Evolutionary conservation across 1,140 invertebrate species (phyloP).

Genomic region (Eurosta solidaginis): DNA sequence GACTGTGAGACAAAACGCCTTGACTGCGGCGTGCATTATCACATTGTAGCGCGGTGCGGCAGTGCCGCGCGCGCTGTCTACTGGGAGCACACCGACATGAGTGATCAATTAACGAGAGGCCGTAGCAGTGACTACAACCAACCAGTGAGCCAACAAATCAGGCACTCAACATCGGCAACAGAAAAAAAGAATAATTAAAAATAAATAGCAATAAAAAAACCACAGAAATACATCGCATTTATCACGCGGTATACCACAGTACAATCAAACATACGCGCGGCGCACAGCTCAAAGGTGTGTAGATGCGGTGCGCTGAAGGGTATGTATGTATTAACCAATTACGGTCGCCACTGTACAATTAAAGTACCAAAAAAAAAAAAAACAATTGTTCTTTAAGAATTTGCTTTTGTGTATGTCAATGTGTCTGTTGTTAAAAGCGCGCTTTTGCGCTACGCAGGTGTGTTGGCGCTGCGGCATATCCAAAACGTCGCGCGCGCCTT

Average conservation of each 20-base stretch:
- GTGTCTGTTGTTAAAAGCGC: too few species aligned
- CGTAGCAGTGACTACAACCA: neutral
- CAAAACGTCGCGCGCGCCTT: too few species aligned
- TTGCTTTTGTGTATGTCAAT: too few species aligned
- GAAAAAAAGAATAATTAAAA: neutral
- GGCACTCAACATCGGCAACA: neutral
- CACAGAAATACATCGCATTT: neutral
- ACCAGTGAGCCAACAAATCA: too few species aligned
- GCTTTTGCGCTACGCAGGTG: too few species aligned
- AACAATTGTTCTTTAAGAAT: too few species aligned
- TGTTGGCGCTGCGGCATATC: too few species aligned
- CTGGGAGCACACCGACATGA: conserved; percentile 19
- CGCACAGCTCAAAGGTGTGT: too few species aligned
- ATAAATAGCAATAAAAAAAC: neutral
- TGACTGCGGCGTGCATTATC: neutral
- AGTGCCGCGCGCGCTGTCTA: neutral
- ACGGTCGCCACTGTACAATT: too few species aligned
- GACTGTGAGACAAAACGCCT: neutral
- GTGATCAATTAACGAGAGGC: conserved; percentile 24
- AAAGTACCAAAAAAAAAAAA: too few species aligned
- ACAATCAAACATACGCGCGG: neutral
- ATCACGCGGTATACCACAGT: neutral
- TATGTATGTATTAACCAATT: too few species aligned
- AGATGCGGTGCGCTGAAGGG: too few species aligned
- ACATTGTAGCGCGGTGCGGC: neutral